Conservation (phyloP, 2,888 invertebrate species). For the Parasteatoda lunata region DNA sequence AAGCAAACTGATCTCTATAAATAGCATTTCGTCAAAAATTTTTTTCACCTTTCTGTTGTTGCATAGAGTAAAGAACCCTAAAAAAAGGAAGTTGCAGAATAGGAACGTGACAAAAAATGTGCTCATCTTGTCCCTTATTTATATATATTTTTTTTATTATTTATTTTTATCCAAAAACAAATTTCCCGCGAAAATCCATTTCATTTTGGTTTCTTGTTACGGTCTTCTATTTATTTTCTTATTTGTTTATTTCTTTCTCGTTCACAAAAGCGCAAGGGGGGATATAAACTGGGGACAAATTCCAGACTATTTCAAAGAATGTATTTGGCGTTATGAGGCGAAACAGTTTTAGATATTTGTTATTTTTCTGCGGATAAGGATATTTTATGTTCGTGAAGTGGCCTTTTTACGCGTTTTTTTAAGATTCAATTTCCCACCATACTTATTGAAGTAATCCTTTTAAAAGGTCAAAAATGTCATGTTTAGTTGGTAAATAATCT, state of each 20-base stretch:
- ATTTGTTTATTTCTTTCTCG: neutral
- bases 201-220: constrained; percentile 60
- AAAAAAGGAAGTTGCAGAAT: constrained; percentile 21
- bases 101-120: constrained; percentile 57
- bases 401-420: constrained; percentile 21
- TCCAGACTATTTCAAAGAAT: constrained; percentile 45
- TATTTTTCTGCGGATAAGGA: constrained; percentile 27
- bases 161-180: constrained; percentile 15
- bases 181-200: constrained; percentile 63
- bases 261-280: constrained; percentile 5
- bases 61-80: constrained; percentile 10
- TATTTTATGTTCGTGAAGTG: constrained; percentile 36
- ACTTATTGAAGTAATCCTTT: constrained; percentile 15
- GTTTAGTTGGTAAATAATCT: neutral
- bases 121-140: constrained; percentile 52
- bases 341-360: constrained; percentile 50
- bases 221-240: constrained; percentile 2
- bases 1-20: constrained; percentile 63
- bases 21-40: constrained; percentile 49
- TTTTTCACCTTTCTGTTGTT: constrained; percentile 18
- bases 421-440: constrained; percentile 2
- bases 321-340: constrained; percentile 46
- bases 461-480: neutral
- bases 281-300: constrained; percentile 58
- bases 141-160: constrained; percentile 31